Evolutionary conservation across 2,888 invertebrate genomes (phyloP), one percentile per base, ranked within the genome.

Genomic region (Oscheius sp.): DNA sequence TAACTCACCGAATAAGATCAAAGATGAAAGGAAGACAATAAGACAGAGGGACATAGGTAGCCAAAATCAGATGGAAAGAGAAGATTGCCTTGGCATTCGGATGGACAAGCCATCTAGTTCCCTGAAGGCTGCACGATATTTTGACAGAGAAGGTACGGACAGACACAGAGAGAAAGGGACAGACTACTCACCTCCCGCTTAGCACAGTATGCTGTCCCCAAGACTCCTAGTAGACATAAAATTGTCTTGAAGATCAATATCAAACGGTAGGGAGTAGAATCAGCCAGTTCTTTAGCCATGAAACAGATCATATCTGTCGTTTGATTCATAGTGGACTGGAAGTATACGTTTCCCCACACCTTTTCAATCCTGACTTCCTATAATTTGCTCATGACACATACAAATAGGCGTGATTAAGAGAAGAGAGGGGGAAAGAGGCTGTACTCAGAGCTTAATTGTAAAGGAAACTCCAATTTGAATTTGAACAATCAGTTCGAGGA

Each of bases 101-200:
- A 33, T 60, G 59, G 35, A 60, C 59, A 10, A 60, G 59, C 59
- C 59, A 60, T 60, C 35, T 9, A 1, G 32, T 32, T 33, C 59
- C 59, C 59, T 60, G 33, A 37, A 60, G 2, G n/a, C 10, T 60
- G 0, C 10, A 1, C 32, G 9, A 21, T 4, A n/a, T 3, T 4
- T 4, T 33, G 2, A 10, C 1, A 2, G 32, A 60, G 11, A 32
- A 60, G n/a, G 11, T 2, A 50, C 13, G 50, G 13, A 50, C 50
- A 13, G 9, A 13, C 13, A 11, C 10, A 9, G 13, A 11, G 50
- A 11, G 50, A 50, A 9, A 50, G 9, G 1, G n/a, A 57, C 5
- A 57, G n/a, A 57, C 1, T 7, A 11, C 59, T 32, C n/a, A 60
- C 59, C 59, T 60, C 59, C 13, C 32, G 35, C 10, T 60, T 60